phyloP scores from a whole-genome alignment of 2,888 invertebrate genomes.

The Heliconius aoede region DNA sequence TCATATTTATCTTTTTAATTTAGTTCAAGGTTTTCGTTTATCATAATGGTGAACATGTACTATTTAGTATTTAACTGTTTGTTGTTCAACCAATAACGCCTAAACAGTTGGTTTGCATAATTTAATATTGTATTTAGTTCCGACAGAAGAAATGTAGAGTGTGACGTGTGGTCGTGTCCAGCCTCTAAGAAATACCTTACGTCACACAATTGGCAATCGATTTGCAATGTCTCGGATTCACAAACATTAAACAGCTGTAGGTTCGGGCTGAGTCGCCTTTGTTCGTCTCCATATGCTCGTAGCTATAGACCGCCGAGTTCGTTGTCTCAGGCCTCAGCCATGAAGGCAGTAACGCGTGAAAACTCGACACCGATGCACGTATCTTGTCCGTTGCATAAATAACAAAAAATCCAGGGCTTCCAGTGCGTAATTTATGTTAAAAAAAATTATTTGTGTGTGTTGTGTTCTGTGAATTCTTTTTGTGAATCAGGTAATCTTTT shows the following conservation, averaged over 20 bases:
- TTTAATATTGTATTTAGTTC: background rate
- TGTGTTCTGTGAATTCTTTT: slow-evolving; percentile 34
- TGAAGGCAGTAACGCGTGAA: slow-evolving; percentile 60
- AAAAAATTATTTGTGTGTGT: slow-evolving; percentile 52
- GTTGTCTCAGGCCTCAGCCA: slow-evolving; percentile 60
- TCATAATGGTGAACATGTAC: background rate
- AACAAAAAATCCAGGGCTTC: slow-evolving; percentile 53
- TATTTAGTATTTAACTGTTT: background rate
- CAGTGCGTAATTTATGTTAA: slow-evolving; percentile 52
- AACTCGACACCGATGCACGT: slow-evolving; percentile 45
- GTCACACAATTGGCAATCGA: slow-evolving; percentile 67
- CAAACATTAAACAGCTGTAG: slow-evolving; percentile 81
- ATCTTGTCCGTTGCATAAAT: slow-evolving; percentile 51
- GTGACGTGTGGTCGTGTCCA: background rate
- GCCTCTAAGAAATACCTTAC: slow-evolving; percentile 52
- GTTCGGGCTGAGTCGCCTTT: slow-evolving; percentile 67
- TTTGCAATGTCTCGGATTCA: slow-evolving; percentile 67
- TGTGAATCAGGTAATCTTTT: slow-evolving; percentile 29
- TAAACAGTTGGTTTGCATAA: background rate
- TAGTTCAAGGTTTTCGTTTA: slow-evolving; percentile 20
- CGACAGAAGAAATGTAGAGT: background rate
- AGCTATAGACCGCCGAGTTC: slow-evolving; percentile 57
- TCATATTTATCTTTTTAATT: slow-evolving; percentile 16
- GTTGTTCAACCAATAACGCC: background rate
- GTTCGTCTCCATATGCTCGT: slow-evolving; percentile 59